Conservation (phyloP, 2,797 vertebrate species). For the Sebastes vulpes region DNA sequence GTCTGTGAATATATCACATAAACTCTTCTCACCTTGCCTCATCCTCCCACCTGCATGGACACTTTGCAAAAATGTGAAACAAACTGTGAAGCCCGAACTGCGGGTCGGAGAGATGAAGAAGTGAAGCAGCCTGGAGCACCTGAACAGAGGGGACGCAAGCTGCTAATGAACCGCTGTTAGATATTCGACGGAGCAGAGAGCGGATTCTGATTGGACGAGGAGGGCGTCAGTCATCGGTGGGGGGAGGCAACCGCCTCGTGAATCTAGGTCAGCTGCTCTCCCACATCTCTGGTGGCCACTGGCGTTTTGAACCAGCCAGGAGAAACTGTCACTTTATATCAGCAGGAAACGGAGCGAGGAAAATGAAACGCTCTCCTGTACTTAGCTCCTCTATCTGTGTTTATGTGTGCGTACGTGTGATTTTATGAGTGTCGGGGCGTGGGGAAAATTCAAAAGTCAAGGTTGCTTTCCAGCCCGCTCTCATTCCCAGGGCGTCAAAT, state of each 20-base stretch:
- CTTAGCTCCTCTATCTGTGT: slow-evolving; percentile 55
- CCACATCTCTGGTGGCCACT: slow-evolving; percentile 71
- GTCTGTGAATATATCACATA: slow-evolving; percentile 54
- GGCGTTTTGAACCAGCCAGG: slow-evolving; percentile 59
- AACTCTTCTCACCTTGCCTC: slow-evolving; percentile 48
- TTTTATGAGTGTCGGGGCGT: slow-evolving; percentile 18
- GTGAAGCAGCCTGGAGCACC: slow-evolving; percentile 44
- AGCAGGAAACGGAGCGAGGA: slow-evolving; percentile 69
- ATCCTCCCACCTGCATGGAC: slow-evolving; percentile 74
- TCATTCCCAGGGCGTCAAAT: too few relatives aligned
- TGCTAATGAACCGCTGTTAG: slow-evolving; percentile 41
- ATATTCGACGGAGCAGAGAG: slow-evolving; percentile 2
- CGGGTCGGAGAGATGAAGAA: not conserved
- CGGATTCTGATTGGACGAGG: slow-evolving; percentile 56
- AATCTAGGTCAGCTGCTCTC: slow-evolving; percentile 79
- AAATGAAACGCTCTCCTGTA: slow-evolving; percentile 49
- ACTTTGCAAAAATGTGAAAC: slow-evolving; percentile 47
- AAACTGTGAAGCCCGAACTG: slow-evolving; percentile 60
- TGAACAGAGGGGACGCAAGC: slow-evolving; percentile 34
- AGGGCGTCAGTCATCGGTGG: slow-evolving; percentile 41
- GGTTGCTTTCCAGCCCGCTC: slow-evolving; percentile 39
- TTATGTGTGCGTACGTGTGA: slow-evolving; percentile 37
- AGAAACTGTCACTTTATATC: slow-evolving; percentile 77
- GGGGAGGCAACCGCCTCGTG: slow-evolving; percentile 22
- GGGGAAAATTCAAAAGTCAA: slow-evolving; percentile 32